These are phyloP conservation scores for Choristoneura fumiferana DNA, from an alignment of 1,140 invertebrate genomes.

Conservation along the genomic window DNA sequence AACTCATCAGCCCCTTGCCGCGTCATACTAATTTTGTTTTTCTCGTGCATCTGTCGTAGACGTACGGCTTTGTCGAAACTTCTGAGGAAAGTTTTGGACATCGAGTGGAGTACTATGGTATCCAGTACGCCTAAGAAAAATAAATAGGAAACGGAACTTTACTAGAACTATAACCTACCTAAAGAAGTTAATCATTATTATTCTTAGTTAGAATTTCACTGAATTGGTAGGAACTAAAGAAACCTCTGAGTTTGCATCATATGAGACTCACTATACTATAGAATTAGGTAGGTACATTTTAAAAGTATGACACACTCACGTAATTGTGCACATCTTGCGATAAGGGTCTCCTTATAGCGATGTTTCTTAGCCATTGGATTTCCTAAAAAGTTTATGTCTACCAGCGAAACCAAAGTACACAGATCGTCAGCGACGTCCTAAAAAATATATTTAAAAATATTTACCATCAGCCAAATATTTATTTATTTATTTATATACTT, in stretches of 20 bases:
- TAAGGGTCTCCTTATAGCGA: conserved; percentile 83
- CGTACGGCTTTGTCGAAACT: conserved; percentile 64
- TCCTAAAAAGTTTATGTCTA: conserved; percentile 78
- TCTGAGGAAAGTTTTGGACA: conserved; percentile 56
- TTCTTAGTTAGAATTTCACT: no score
- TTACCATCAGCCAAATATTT: no score
- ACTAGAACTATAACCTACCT: no score
- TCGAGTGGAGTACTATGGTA: conserved; percentile 48
- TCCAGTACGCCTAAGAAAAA: conserved; percentile 52
- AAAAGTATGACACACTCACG: no score
- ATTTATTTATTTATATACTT: no score
- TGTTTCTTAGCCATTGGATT: conserved; percentile 81
- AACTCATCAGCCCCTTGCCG: conserved; percentile 57
- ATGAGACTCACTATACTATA: no score
- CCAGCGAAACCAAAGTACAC: conserved; percentile 74
- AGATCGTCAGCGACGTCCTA: conserved; percentile 73
- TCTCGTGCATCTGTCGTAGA: conserved; percentile 57
- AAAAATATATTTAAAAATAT: conserved; percentile 23
- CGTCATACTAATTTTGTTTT: conserved; percentile 50
- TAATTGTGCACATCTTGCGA: conserved; percentile 79
- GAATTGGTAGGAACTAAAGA: no score
- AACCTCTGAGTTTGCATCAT: no score
- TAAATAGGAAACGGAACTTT: conserved; percentile 16
- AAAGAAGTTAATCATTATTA: no score
- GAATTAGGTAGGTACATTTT: no score